These are phyloP conservation scores for Homalodisca vitripennis DNA, from an alignment of 1,140 invertebrate species.

Conservation along the genomic window DNA sequence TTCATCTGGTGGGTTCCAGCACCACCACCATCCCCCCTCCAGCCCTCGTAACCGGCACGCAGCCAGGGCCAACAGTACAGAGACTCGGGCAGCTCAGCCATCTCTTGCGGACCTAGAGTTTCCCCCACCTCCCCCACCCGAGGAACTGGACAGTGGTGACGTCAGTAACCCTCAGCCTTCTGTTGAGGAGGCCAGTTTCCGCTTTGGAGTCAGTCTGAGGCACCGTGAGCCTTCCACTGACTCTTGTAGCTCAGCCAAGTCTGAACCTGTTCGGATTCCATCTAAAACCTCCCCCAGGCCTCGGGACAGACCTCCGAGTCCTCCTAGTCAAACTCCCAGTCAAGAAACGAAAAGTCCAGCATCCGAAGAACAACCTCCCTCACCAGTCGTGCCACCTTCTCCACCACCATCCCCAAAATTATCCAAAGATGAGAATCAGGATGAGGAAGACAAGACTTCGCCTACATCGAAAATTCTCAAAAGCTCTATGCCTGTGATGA, in stretches of 20 bases:
- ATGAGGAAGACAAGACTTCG: slow-evolving; percentile 35
- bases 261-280: slow-evolving; percentile 45
- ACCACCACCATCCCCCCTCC: slow-evolving; percentile 58
- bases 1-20: slow-evolving; percentile 68
- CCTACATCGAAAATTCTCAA: slow-evolving; percentile 47
- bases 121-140: slow-evolving; percentile 65
- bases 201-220: slow-evolving; percentile 68
- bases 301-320: slow-evolving; percentile 39
- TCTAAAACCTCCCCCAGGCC: slow-evolving; percentile 26
- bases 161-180: slow-evolving; percentile 63
- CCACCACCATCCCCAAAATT: slow-evolving; percentile 43
- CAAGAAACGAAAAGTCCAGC: slow-evolving; percentile 49
- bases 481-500: slow-evolving; percentile 48
- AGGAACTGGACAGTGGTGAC: slow-evolving; percentile 55
- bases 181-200: slow-evolving; percentile 66
- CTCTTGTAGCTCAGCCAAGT: slow-evolving; percentile 54
- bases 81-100: slow-evolving; percentile 55
- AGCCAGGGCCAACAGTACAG: slow-evolving; percentile 30
- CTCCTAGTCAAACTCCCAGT: slow-evolving; percentile 46
- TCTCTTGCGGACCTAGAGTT: slow-evolving; percentile 79
- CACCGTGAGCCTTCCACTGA: slow-evolving; percentile 63
- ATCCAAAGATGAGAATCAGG: slow-evolving; percentile 41
- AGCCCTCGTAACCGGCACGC: slow-evolving; percentile 50
- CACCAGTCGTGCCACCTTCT: slow-evolving; percentile 44
- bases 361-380: slow-evolving; percentile 46